Conservation (phyloP, 2,113 vertebrate genomes). For the Martes martes region DNA sequence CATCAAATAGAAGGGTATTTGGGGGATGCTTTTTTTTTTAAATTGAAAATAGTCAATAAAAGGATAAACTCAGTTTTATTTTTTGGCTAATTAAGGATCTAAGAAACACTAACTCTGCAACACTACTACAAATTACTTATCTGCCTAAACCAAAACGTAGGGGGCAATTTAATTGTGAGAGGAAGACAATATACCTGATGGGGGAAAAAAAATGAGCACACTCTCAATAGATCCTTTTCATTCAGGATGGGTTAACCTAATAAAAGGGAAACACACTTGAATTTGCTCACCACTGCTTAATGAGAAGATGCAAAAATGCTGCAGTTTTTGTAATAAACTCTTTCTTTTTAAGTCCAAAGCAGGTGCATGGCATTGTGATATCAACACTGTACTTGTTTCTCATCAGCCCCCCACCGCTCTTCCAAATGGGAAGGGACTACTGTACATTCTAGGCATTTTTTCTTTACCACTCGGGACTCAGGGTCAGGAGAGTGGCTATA, state of each 20-base stretch:
- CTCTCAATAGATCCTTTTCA: background rate
- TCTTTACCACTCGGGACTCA: background rate
- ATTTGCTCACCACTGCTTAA: conserved; percentile 34
- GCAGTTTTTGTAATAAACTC: conserved; percentile 24
- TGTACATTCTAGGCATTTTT: conserved; percentile 75
- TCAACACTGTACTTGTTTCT: background rate
- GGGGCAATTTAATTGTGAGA: background rate
- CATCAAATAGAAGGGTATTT: background rate
- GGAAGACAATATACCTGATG: background rate
- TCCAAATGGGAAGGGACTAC: background rate
- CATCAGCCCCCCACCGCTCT: conserved; percentile 52
- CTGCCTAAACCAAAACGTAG: conserved; percentile 15
- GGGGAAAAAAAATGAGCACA: fast-evolving
- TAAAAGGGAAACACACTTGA: background rate
- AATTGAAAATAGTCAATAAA: background rate
- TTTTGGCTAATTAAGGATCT: background rate
- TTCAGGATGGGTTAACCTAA: background rate
- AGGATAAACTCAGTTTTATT: background rate
- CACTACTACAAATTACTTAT: background rate
- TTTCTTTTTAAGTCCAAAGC: conserved; percentile 50
- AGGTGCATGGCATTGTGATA: conserved; percentile 44
- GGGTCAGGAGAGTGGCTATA: conserved; percentile 54
- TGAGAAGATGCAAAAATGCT: background rate
- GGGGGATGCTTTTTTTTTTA: background rate
- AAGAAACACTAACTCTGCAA: background rate